Evolutionary conservation across 2,888 invertebrate genomes (phyloP), one percentile per base, ranked within the genome.

Genomic region (Unio pictorum): DNA sequence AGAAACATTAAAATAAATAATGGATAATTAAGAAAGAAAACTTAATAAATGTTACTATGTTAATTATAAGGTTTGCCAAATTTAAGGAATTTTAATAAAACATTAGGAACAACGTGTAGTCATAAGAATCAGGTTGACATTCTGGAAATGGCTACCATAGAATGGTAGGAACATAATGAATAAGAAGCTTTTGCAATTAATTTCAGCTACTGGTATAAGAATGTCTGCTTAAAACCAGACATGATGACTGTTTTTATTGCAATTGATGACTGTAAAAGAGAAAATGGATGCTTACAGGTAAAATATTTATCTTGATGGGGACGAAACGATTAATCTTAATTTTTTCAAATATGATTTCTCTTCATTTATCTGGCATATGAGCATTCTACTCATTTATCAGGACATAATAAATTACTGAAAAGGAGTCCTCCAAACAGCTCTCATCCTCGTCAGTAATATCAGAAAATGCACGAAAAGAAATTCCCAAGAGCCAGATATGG

Each of bases 161-260:
- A 45, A 45, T 45, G 45, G 11, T 15, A 3, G 45, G 2, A 15
- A 4, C 3, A 62, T 4, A 17, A 62, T 28, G 20, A 3, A 7
- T 15, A 15, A 8, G 15, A 4, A 57, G 17, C 4, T 34, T 61
- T 61, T 54, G 20, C 30, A 30, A 62, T 57, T 55, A 59, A 61
- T 64, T 67, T 8, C 74, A 89, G 89, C 4, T 89, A 88, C 75
- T 89, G 89, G 89, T 89, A 89, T 74, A 82, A 85, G 64, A 88
- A 88, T 75, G 87, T 86, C 11, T 84, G 83, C 67, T 74, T 87
- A 66, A 84, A 81, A 61, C 88, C 89, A 0, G 84, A 89, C 75
- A 82, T 88, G 86, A 77, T 86, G 80, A 89, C 88, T 1, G 87
- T 85, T 5, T 89, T 88, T 67, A 86, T 88, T 17, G 84, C 89